Evolutionary conservation across 2,113 vertebrate genomes (phyloP).

Genomic region (Tinamus guttatus): DNA sequence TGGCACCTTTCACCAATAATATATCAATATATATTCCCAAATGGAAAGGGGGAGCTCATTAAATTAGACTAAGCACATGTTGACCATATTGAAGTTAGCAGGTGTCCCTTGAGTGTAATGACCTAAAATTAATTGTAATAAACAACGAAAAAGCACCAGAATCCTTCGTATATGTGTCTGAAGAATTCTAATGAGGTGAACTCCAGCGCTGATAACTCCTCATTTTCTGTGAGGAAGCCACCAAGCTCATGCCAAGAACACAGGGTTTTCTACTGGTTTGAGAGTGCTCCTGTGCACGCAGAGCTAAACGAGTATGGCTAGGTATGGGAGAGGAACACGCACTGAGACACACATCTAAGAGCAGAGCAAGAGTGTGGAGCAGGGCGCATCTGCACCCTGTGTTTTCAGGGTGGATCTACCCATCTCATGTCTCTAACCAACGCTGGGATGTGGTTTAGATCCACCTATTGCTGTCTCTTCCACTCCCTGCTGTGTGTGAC

Average conservation of each 20-base stretch:
- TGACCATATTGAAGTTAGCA: not conserved
- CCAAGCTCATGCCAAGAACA: not conserved
- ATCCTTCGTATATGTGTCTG: not conserved
- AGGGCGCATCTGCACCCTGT: not conserved
- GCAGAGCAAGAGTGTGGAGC: not conserved
- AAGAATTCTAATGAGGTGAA: not conserved
- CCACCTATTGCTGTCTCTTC: not conserved
- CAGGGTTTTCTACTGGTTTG: not conserved
- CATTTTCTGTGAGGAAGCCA: not conserved
- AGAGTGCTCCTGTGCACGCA: not conserved
- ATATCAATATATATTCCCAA: not conserved
- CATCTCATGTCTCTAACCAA: accelerated
- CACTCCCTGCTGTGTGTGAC: not conserved
- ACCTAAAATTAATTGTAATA: not conserved
- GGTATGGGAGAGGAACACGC: accelerated
- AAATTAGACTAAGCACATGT: not conserved
- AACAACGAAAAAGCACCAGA: not conserved
- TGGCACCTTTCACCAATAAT: not conserved
- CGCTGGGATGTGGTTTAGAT: not conserved
- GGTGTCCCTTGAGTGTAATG: not conserved
- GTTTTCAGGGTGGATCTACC: not conserved
- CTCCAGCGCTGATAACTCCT: not conserved
- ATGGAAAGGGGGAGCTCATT: not conserved
- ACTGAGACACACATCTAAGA: not conserved
- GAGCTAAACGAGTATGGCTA: not conserved